Conservation (phyloP, 2,113 vertebrate genomes). For the Saguinus midas region DNA sequence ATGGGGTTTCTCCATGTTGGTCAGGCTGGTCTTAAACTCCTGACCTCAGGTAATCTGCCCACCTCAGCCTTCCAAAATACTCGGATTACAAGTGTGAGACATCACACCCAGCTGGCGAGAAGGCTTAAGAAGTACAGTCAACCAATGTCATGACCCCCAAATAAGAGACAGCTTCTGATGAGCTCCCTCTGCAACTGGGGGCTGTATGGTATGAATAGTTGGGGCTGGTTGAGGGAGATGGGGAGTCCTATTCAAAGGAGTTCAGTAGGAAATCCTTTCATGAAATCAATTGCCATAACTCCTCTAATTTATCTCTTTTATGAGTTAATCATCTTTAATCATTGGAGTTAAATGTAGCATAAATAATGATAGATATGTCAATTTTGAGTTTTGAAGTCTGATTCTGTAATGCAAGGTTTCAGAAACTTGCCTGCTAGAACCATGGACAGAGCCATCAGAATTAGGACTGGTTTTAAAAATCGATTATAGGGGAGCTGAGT, state of each 20-base stretch:
- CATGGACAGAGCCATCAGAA: background rate
- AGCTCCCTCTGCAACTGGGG: background rate
- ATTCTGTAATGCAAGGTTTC: background rate
- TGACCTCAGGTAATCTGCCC: no score
- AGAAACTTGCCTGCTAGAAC: background rate
- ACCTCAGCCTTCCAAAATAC: no score
- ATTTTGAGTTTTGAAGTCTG: background rate
- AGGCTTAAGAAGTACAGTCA: background rate
- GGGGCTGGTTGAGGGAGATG: background rate
- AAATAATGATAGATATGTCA: background rate
- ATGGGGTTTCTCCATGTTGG: no score
- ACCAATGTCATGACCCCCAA: background rate
- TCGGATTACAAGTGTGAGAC: no score
- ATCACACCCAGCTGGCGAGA: background rate
- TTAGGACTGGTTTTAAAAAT: background rate
- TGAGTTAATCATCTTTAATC: constrained; percentile 1
- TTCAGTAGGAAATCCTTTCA: background rate
- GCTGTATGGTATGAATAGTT: background rate
- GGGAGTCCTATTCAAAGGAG: background rate
- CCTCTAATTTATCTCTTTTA: background rate
- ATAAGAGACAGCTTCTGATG: background rate
- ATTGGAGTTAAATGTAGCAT: background rate
- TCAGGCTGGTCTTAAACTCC: no score
- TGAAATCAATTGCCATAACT: background rate
- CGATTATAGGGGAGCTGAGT: background rate